Base-by-base conservation (phyloP, 92 coral and sea anemone species). In the Zoanthus gigantus region DNA sequence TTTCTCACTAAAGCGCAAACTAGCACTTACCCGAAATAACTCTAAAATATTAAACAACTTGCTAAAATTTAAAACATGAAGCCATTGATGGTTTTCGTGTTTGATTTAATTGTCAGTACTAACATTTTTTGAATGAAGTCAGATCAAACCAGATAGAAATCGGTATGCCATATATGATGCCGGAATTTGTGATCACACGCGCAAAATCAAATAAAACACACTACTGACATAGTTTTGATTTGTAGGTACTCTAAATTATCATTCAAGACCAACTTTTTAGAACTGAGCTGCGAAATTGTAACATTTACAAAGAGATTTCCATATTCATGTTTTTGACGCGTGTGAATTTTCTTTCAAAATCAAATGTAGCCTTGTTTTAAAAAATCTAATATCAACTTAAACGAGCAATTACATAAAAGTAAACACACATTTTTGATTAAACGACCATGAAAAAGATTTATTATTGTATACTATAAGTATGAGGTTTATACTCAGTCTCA, bases 271-370 rank as follows among this genome's bases (percentile, higher is more conserved):
- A 8, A 29, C 83, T 29, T 46, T 54, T 47, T 80, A 9, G n/a
- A 11, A 9, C 11, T 18, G 15, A 45, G 6, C 5, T 23, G 53
- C 16, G 48, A 52, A 11, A 31, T 76, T 11, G 34, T 63, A 79
- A 60, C 13, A 44, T 46, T 46, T 63, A 23, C 63, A 46, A 8
- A 30, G 32, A 80, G 47, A 81, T 47, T 18, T 52, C 75, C 52
- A 63, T 67, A 67, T 18, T 81, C 58, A 48, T 46, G 37, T 54
- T 67, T 81, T 81, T 47, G 61, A 28, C 47, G 45, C 58, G 57
- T 54, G 29, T 14, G 54, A 45, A 28, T 65, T 80, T 63, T 61
- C 47, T 71, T 29, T 16, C 42, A 4, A 37, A 37, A 37, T 37
- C 42, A 57, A 60, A 60, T 31, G 14, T 79, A 29, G 12, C 23